Base-by-base conservation (phyloP, 2,888 invertebrate species). In the Monopis laevigella region DNA sequence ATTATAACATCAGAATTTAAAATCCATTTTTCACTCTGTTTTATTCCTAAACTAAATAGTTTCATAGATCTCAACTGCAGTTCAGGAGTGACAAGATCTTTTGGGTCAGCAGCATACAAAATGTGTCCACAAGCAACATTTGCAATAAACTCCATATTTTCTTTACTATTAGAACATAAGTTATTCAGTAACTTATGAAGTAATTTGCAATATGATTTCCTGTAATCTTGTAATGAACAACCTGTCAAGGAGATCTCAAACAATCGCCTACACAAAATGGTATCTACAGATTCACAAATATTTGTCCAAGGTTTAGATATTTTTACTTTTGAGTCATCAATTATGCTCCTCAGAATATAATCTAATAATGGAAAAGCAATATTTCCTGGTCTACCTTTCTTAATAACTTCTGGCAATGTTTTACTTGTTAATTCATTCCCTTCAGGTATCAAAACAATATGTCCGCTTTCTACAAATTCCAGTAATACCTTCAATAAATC, bases 281-380 rank as follows among this genome's bases (percentile, higher is more conserved):
- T 13, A 3, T 19, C 21, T 2, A 21, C 3, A 6, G 36, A 21
- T 12, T 36, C 36, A 11, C 55, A 36, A 83, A 65, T 39, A 73
- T 58, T 74, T 45, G 71, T 69, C 67, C 74, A 72, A 14, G 73
- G 66, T 48, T 72, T 70, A 17, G 66, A 47, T 8, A 82, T 60
- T 14, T 58, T 59, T 55, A 12, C 80, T 62, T 45, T 72, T 57
- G 39, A 77, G 46, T 81, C 75, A 24, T 63, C 57, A 39, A 84
- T 75, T 1, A 87, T 62, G 39, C 67, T 74, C 1, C 61, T 53
- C 38, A 88, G 62, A 44, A 85, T 82, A 47, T 82, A 74, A 27
- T 84, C 70, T 52, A 85, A 81, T 1, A 84, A 67, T 58, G 84
- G 78, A 48, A 87, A 68, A 0, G 86, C 69, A 46, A 87, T 80